Base-by-base conservation (phyloP, 2,113 vertebrate species). In the Vidua macroura region DNA sequence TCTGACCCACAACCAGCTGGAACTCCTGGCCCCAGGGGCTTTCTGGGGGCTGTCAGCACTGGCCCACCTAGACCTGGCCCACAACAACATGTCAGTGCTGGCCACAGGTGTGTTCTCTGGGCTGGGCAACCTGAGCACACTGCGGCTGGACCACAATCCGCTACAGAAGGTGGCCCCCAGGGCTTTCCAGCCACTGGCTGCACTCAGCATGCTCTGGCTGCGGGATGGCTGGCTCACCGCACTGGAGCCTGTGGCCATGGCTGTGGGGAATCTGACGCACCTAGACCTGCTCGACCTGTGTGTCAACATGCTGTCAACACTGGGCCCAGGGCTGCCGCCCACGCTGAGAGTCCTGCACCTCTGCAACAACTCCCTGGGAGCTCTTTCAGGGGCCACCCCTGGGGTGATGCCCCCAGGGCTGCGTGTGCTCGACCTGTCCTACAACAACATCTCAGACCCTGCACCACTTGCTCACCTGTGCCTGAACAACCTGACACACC, bases 31-130 rank as follows among this genome's bases (percentile, higher is more conserved):
- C 5, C 58, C 56, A 2, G 86, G 95, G 27, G 98, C 98, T 52
- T 99, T 99, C 92, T 98, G 23, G 59, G 27, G 7, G 20, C 93
- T 82, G 27, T 51, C 69, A 9, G 52, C 19, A 17, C 83, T 99
- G 70, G 64, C 4, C 4, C 44, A 3, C 15, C 88, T 99, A 20
- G 96, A 98, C 60, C 90, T 99, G 81, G 97, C 97, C 85, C 86
- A 58, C 69, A 99, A 99, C 86, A 78, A 93, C 7, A 77, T 88
- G 10, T 21, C 58, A 21, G 13, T 27, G 13, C 70, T 97, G 56
- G 78, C 68, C 15, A 13, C 39, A 7, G 94, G 63, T 15, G 24
- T 21, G 8, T 97, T 97, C 64, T 31, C 18, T 0, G 95, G 95
- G 9, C 49, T 97, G 73, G 68, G 41, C 27, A 96, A 92, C 67